A percentile compares a stretch with the other conserved stretches of the same genome.
Conservation (phyloP, 2,888 invertebrate species). For the Zele albiditarsus region DNA sequence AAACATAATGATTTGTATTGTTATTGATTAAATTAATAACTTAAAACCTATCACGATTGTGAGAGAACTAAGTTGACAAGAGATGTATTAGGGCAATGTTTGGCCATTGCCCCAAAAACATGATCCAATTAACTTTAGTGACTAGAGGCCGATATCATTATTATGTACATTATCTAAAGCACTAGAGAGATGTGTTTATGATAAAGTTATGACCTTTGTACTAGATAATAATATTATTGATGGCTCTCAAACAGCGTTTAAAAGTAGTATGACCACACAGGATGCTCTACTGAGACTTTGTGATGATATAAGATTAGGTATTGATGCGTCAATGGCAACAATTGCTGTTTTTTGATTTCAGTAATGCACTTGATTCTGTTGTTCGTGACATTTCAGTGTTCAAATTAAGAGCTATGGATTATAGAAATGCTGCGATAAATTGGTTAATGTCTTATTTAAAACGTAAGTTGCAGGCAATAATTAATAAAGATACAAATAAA, state of each 20-base stretch:
- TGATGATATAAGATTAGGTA: slow-evolving; percentile 23
- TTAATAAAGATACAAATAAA: background rate
- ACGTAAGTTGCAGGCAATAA: background rate
- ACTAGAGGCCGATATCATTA: slow-evolving; percentile 20
- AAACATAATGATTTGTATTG: too few species aligned
- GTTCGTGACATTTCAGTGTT: background rate
- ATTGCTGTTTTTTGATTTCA: slow-evolving; percentile 31
- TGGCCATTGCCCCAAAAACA: too few species aligned
- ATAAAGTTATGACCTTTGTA: background rate
- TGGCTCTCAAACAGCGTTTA: slow-evolving; percentile 22
- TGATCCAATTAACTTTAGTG: background rate
- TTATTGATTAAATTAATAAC: too few species aligned
- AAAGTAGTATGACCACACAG: slow-evolving; percentile 32
- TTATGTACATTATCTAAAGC: slow-evolving; percentile 26
- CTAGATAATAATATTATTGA: slow-evolving; percentile 2
- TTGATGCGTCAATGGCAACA: background rate
- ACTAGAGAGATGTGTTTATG: slow-evolving; percentile 10
- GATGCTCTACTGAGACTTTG: slow-evolving; percentile 21
- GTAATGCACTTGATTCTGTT: slow-evolving; percentile 25
- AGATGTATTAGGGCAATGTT: too few species aligned
- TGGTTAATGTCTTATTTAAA: background rate
- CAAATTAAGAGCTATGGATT: background rate
- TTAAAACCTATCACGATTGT: too few species aligned
- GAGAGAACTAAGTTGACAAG: too few species aligned
- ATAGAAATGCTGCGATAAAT: background rate